Conservation (phyloP, 2,797 vertebrate species). For the Loris lydekkerianus region DNA sequence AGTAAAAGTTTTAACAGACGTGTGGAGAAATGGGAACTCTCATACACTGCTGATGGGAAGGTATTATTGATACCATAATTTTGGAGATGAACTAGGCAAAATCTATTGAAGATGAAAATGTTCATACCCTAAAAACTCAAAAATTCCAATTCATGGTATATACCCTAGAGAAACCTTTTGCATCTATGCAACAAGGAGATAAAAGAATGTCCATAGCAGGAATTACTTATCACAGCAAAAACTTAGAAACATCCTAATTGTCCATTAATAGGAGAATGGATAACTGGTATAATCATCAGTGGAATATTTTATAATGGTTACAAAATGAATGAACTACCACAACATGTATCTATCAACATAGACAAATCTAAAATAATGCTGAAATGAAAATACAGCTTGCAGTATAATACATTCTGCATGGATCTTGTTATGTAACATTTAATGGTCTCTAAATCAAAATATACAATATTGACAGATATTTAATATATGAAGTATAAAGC, state of each 20-base stretch:
- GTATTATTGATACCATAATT: neutral
- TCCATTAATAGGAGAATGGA: neutral
- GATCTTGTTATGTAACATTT: neutral
- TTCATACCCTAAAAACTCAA: neutral
- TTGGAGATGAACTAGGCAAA: slow-evolving; percentile 21
- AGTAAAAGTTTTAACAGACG: neutral
- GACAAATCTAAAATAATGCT: slow-evolving; percentile 4
- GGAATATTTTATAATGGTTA: neutral
- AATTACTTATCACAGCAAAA: neutral
- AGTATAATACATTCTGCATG: neutral
- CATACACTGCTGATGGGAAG: neutral
- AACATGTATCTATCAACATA: neutral
- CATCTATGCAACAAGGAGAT: neutral
- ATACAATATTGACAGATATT: neutral
- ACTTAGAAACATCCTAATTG: neutral
- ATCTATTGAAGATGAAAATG: slow-evolving; percentile 20
- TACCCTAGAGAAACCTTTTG: slow-evolving; percentile 11
- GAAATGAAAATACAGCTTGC: neutral
- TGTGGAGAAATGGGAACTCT: neutral
- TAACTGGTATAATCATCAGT: neutral
- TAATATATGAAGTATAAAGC: slow-evolving; percentile 37
- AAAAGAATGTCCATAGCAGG: neutral
- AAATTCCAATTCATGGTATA: slow-evolving; percentile 30
- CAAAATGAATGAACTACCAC: neutral
- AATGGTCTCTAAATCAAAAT: neutral